Evolutionary conservation across 1,140 invertebrate species (phyloP).

Genomic region (Vollenhovia emeryi): DNA sequence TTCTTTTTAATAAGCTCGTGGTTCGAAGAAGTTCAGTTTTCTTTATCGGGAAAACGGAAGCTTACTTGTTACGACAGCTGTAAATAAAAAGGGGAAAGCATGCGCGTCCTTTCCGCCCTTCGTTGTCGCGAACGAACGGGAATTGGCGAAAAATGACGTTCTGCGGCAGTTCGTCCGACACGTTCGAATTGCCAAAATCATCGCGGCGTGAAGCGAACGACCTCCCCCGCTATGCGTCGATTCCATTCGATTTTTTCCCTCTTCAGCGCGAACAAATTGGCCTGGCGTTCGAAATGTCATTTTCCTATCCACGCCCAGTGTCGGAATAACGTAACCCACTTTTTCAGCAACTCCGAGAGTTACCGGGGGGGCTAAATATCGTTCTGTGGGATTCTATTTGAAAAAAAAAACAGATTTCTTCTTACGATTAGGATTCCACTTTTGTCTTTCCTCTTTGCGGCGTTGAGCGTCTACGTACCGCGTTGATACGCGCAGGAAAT

Average conservation of each 20-base stretch:
- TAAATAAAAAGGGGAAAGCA: neutral
- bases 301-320: slow-evolving; percentile 17
- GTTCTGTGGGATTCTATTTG: neutral
- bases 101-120: neutral
- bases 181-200: slow-evolving; percentile 28
- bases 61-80: neutral
- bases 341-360: neutral
- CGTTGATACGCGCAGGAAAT: slow-evolving; percentile 9
- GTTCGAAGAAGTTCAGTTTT: neutral
- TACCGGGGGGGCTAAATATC: neutral
- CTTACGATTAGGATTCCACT: too few relatives aligned
- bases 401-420: neutral
- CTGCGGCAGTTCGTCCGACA: neutral
- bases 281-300: slow-evolving; percentile 5
- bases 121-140: too few relatives aligned
- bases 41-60: neutral
- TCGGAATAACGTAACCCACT: neutral
- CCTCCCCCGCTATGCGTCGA: slow-evolving; percentile 34
- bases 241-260: slow-evolving; percentile 14
- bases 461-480: neutral
- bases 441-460: neutral
- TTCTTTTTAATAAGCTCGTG: neutral
- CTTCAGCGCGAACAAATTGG: neutral
- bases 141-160: slow-evolving; percentile 35
- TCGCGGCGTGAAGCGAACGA: slow-evolving; percentile 34